Base-by-base conservation (phyloP, 2,113 vertebrate species). In the Thunnus maccoyii region DNA sequence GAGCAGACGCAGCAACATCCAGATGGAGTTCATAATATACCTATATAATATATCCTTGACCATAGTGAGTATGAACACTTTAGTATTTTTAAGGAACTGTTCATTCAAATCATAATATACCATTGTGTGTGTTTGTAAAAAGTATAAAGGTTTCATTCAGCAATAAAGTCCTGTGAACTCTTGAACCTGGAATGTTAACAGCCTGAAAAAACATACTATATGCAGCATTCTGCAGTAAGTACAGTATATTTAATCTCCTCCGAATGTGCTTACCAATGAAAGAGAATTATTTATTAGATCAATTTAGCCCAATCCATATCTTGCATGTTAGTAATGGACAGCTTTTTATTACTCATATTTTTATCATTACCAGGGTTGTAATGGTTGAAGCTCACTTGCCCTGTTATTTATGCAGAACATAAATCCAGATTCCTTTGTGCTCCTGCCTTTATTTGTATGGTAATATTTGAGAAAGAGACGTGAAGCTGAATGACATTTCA, bases 401-500 rank as follows among this genome's bases (percentile, higher is more conserved):
- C 56, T 78, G 79, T 79, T 80, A 60, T 78, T 91, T 66, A 74
- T 69, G 70, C 72, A 55, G 60, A 71, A 73, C 72, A 85, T 88
- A 86, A 88, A 85, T 87, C 74, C 69, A 71, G 66, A 89, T 85
- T 83, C 85, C 69, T 89, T 89, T 88, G 68, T 85, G 80, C 85
- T 76, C 65, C 50, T 67, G 48, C 77, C 57, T 88, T 84, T 91
- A 91, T 92, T 88, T 94, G 87, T 88, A 88, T 89, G 91, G 87
- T 93, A 92, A 92, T 94, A 74, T 87, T 91, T 88, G 79, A 78
- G 77, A 70, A 77, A 60, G 85, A 85, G 65, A 69, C 72, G 78
- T 93, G 93, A 78, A 85, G 81, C 86, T 65, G 90, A 94, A 94
- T 92, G 71, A 78, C 80, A 80, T 89, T 83, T 84, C 87, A 67